A percentile compares a stretch with the other conserved stretches of the same genome.
These are phyloP conservation scores for Xiphophorus couchianus DNA, from an alignment of 2,113 vertebrate genomes.

Conservation along the genomic window DNA sequence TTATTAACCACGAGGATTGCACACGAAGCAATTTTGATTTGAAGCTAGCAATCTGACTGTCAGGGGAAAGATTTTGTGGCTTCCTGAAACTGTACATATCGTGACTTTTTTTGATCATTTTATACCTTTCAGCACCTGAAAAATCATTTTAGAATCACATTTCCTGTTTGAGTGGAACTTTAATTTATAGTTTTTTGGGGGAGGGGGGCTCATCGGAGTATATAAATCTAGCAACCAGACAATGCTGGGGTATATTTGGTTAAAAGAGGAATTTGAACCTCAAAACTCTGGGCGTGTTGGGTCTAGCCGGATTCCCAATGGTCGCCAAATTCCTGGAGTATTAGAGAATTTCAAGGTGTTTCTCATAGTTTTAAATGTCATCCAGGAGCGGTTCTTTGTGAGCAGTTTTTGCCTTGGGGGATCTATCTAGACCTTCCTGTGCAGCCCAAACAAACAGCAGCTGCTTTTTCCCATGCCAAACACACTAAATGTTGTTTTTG, in stretches of 20 bases:
- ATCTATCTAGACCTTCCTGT: background rate
- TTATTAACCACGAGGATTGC: conserved; percentile 52
- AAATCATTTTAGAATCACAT: conserved; percentile 16
- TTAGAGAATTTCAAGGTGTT: conserved; percentile 8
- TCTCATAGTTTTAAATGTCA: conserved; percentile 8
- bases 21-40: conserved; percentile 27
- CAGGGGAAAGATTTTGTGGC: conserved; percentile 17
- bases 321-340: conserved; percentile 13
- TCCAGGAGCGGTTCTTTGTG: background rate
- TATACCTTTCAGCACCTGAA: background rate
- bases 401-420: no score
- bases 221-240: conserved; percentile 22
- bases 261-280: conserved; percentile 31
- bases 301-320: conserved; percentile 2
- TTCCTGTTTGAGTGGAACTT: background rate
- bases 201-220: background rate
- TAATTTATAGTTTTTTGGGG: background rate
- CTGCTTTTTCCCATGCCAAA: background rate
- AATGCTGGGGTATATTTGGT: conserved; percentile 13
- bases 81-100: background rate
- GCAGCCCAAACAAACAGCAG: background rate
- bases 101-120: background rate
- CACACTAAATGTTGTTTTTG: background rate
- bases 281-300: conserved; percentile 7
- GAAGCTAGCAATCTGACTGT: background rate